phyloP scores from a whole-genome alignment of 1,140 invertebrate genomes.

The Colletes gigas region DNA sequence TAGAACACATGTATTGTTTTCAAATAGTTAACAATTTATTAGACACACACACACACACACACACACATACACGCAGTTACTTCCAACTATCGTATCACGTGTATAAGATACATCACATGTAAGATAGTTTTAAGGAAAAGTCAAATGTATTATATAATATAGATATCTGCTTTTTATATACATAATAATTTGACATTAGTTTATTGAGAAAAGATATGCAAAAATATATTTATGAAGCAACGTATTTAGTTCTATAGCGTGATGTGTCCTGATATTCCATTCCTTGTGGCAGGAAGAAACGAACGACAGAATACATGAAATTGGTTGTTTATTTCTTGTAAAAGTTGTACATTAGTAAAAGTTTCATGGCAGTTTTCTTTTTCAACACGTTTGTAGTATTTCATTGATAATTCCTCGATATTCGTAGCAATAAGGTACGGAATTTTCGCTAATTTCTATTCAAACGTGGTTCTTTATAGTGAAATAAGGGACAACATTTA shows the following conservation, averaged over 20 bases:
- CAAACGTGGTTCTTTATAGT: constrained; percentile 12
- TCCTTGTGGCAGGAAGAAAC: neutral
- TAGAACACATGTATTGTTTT: constrained; percentile 22
- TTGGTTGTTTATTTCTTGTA: constrained; percentile 64
- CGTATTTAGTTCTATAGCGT: constrained; percentile 11
- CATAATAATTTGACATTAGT: constrained; percentile 40
- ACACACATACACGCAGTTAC: constrained; percentile 1
- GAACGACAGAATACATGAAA: constrained; percentile 45
- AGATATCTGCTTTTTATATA: constrained; percentile 54
- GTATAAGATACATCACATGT: constrained; percentile 21
- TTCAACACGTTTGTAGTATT: constrained; percentile 55
- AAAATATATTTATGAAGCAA: constrained; percentile 49
- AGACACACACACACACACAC: constrained; percentile 1
- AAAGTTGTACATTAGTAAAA: constrained; percentile 62
- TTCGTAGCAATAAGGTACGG: constrained; percentile 16
- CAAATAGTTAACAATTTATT: constrained; percentile 7
- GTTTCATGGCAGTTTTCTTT: constrained; percentile 47
- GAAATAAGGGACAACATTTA: constrained; percentile 1
- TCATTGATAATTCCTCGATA: constrained; percentile 57
- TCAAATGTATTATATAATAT: constrained; percentile 39
- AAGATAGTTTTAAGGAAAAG: constrained; percentile 27
- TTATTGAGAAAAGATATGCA: constrained; percentile 32
- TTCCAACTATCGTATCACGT: constrained; percentile 3
- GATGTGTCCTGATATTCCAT: neutral
- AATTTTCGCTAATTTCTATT: constrained; percentile 21